These are phyloP conservation scores for Malaclemys terrapin DNA, from an alignment of 2,113 vertebrate species.

Conservation along the genomic window DNA sequence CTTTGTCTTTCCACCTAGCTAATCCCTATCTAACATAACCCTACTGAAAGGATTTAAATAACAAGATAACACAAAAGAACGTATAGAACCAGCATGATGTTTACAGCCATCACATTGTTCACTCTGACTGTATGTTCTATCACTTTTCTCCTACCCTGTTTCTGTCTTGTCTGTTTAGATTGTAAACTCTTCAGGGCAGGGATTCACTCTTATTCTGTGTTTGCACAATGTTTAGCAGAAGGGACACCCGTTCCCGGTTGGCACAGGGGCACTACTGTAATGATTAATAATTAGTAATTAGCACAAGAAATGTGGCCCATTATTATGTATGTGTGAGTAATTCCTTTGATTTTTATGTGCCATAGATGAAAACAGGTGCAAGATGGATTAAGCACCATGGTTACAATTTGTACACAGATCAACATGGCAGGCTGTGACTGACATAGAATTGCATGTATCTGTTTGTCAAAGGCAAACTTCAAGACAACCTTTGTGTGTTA, in stretches of 20 bases:
- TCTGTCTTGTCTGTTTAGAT: not conserved
- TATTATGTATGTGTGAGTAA: slow-evolving; percentile 30
- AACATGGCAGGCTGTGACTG: not conserved
- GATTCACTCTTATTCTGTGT: not conserved
- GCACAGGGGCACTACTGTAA: not conserved
- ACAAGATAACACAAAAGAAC: not conserved
- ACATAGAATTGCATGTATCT: slow-evolving; percentile 27
- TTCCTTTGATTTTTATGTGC: slow-evolving; percentile 22
- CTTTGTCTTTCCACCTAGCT: not conserved
- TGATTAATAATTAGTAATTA: slow-evolving; percentile 54
- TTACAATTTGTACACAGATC: slow-evolving; percentile 1
- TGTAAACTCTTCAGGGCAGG: not conserved
- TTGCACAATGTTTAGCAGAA: slow-evolving; percentile 3
- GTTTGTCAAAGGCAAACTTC: slow-evolving; percentile 1
- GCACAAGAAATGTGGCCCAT: not conserved
- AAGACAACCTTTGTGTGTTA: not conserved
- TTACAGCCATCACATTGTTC: not conserved
- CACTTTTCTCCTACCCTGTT: not conserved
- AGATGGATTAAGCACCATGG: slow-evolving; percentile 1
- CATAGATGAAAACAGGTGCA: not conserved
- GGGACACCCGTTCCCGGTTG: not conserved
- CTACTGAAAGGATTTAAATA: not conserved
- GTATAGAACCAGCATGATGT: not conserved
- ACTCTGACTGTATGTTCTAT: not conserved
- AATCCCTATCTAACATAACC: not conserved